Evolutionary conservation across 2,797 vertebrate species (phyloP), one percentile per base, ranked within the genome.

Genomic region (Helicolenus hilgendorfi): DNA sequence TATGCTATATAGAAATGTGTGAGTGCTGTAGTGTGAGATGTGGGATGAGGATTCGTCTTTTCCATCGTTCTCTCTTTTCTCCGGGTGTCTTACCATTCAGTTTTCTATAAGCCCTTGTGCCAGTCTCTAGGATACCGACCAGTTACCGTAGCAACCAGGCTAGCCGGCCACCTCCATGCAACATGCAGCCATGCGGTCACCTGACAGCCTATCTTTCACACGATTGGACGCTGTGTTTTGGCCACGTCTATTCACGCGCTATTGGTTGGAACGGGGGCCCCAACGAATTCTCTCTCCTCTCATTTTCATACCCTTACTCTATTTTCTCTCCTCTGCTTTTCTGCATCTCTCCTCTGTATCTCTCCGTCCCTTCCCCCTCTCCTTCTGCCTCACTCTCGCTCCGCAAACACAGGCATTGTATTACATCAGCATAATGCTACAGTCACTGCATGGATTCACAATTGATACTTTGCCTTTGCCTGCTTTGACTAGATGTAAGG

Each of bases 111-210:
- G 79, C 90, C 90, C 72, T 84, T 80, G 87, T 74, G 81, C 88
- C 87, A 86, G 95, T 96, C 92, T 95, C 95, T 91, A 94, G 94
- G 96, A 94, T 94, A 95, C 95, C 87, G 74, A 87, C 63, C 89
- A 86, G 96, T 96, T 95, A 91, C 96, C 92, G 35, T 96, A 92
- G 96, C 91, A 96, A 96, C 96, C 89, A 63, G 75, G 38, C 90
- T 91, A 79, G 84, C 87, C 20, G 45, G 83, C 84, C 88, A 84
- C 93, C 82, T 93, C 93, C 65, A 53, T 89, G 78, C 64, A 94
- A 35, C 65, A 65, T 20, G 26, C 90, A 86, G 91, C 82, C 86
- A 45, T 14, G 53, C 15, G 5, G 83, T 92, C 95, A 95, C 90
- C 74, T 94, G 94, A 95, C 88, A 68, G 13, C 49, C 53, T 62